A percentile compares a stretch with the other conserved stretches of the same genome.
These are phyloP conservation scores for Bellardia bayeri DNA, from an alignment of 2,888 invertebrate genomes.

Conservation along the genomic window DNA sequence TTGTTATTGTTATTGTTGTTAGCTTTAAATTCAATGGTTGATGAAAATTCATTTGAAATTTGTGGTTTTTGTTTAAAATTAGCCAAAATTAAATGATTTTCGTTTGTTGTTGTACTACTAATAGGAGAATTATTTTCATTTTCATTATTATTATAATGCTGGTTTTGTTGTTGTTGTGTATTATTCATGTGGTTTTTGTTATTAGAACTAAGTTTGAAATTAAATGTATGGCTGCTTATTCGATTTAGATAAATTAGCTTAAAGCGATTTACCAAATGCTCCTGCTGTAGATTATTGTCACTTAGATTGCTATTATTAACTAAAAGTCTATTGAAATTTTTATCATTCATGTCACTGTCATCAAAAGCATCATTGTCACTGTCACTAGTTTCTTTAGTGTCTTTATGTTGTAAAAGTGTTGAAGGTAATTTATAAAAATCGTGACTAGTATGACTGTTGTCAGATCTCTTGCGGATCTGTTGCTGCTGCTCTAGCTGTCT, in stretches of 20 bases:
- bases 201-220: conserved; percentile 78
- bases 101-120: conserved; percentile 55
- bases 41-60: conserved; percentile 9
- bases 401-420: not conserved
- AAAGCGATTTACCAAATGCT: conserved; percentile 66
- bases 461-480: not conserved
- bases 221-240: conserved; percentile 77
- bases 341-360: conserved; percentile 67
- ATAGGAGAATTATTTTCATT: conserved; percentile 57
- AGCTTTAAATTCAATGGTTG: not conserved
- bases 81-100: conserved; percentile 34
- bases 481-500: not conserved
- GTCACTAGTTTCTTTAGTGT: conserved; percentile 72
- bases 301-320: conserved; percentile 73
- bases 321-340: conserved; percentile 68
- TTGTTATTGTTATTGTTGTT: conserved; percentile 27
- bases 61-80: conserved; percentile 25
- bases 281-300: conserved; percentile 70
- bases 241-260: conserved; percentile 69
- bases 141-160: conserved; percentile 53
- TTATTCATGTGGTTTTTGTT: conserved; percentile 71
- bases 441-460: conserved; percentile 42
- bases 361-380: not conserved
- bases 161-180: conserved; percentile 64
- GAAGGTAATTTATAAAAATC: conserved; percentile 24